Evolutionary conservation across 2,113 vertebrate species (phyloP).

Genomic region (Himantopus leucocephalus): DNA sequence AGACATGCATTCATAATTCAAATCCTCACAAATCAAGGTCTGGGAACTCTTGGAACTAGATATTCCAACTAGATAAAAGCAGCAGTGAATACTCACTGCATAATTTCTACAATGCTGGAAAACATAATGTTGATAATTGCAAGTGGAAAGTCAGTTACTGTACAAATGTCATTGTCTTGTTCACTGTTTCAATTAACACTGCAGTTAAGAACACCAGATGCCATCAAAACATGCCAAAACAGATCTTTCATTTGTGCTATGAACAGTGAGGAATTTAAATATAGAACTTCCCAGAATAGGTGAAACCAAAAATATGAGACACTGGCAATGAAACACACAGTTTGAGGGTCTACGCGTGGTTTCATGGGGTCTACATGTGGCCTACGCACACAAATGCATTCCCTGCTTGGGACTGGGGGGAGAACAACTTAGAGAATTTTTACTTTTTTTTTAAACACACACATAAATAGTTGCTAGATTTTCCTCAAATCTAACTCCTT

Average conservation of each 20-base stretch:
- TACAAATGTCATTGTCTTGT: no score
- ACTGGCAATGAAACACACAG: background rate
- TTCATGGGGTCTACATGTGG: background rate
- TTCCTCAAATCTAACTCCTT: background rate
- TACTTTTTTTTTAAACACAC: background rate
- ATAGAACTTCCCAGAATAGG: background rate
- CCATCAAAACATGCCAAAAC: background rate
- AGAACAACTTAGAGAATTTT: background rate
- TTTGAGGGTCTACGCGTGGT: background rate
- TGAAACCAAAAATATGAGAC: background rate
- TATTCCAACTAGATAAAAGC: background rate
- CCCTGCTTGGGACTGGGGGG: accelerated
- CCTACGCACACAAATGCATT: background rate
- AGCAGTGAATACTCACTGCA: background rate
- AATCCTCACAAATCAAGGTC: background rate
- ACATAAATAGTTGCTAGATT: accelerated
- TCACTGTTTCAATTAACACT: background rate
- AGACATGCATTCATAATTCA: background rate
- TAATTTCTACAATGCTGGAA: background rate
- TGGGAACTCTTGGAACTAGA: background rate
- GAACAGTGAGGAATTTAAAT: background rate
- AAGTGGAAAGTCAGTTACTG: no score
- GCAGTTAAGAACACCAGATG: background rate
- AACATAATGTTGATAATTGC: background rate
- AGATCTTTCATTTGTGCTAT: background rate